Evolutionary conservation across 92 coral and sea anemone genomes (phyloP).

Genomic region (Actinostola sp.): DNA sequence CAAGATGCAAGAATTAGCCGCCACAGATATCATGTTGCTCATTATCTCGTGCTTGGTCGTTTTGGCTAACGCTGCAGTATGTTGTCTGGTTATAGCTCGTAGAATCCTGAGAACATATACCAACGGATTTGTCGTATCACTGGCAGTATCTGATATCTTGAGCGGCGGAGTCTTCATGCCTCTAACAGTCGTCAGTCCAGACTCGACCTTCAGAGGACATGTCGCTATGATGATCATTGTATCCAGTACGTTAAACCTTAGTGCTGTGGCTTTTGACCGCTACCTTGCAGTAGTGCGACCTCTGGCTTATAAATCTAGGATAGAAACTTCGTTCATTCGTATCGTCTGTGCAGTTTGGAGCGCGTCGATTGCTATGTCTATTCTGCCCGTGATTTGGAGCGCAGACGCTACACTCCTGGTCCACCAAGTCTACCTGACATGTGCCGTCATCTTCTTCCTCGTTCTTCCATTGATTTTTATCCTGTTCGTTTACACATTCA

Average conservation of each 20-base stretch:
- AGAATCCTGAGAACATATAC: constrained; percentile 58
- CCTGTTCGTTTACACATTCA: constrained; percentile 45
- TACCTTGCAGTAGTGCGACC: constrained; percentile 64
- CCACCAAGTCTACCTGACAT: constrained; percentile 57
- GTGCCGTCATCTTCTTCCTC: constrained; percentile 57
- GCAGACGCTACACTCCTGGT: constrained; percentile 15
- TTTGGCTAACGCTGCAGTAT: constrained; percentile 45
- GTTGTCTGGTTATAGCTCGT: constrained; percentile 44
- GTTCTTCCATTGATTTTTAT: constrained; percentile 54
- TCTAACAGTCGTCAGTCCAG: constrained; percentile 40
- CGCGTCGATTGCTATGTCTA: constrained; percentile 39
- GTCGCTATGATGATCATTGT: constrained; percentile 59
- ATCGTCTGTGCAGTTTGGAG: constrained; percentile 55
- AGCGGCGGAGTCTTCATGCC: constrained; percentile 68
- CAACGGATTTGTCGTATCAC: constrained; percentile 65
- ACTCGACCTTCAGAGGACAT: constrained; percentile 33
- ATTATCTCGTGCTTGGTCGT: constrained; percentile 37
- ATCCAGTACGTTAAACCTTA: constrained; percentile 61
- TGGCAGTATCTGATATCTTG: constrained; percentile 67
- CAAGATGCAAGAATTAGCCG: constrained; percentile 13
- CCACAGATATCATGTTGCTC: not conserved
- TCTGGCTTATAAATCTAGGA: constrained; percentile 46
- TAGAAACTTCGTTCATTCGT: constrained; percentile 45
- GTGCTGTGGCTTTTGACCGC: constrained; percentile 72
- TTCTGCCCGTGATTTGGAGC: constrained; percentile 60